These are phyloP conservation scores for Serripes groenlandicus DNA, from an alignment of 2,888 invertebrate genomes.

Conservation along the genomic window DNA sequence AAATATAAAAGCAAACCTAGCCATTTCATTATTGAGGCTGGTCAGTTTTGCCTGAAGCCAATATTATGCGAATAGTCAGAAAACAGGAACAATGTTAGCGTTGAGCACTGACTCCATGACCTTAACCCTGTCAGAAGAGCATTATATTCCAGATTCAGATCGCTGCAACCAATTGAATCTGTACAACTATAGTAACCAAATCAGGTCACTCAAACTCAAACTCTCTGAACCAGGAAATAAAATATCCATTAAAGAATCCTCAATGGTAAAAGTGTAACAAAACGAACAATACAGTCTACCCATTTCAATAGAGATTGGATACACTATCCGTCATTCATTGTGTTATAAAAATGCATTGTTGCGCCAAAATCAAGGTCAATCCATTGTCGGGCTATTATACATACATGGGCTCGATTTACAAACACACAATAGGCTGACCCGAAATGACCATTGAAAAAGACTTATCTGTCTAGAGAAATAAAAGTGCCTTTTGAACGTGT, in stretches of 20 bases:
- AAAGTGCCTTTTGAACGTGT: slow-evolving; percentile 47
- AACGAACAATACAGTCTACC: slow-evolving; percentile 2
- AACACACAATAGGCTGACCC: slow-evolving; percentile 16
- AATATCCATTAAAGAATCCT: neutral
- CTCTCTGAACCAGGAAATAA: slow-evolving; percentile 18
- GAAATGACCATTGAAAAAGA: slow-evolving; percentile 50
- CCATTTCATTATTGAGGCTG: no score
- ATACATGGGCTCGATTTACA: slow-evolving; percentile 11
- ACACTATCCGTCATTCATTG: slow-evolving; percentile 3
- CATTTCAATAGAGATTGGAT: neutral
- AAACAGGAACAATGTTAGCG: no score
- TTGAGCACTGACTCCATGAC: no score
- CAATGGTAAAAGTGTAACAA: neutral
- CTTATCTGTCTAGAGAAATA: slow-evolving; percentile 33
- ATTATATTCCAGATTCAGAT: no score
- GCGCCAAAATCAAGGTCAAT: slow-evolving; percentile 22
- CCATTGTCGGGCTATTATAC: slow-evolving; percentile 8
- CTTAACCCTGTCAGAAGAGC: no score
- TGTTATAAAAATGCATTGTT: slow-evolving; percentile 28
- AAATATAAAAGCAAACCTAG: no score
- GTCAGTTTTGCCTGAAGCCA: no score
- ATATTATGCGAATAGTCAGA: no score
- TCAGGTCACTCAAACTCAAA: no score
- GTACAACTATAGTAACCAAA: no score
- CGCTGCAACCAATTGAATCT: no score